phyloP scores from a whole-genome alignment of 1,140 invertebrate genomes.

The Heliothis subflexa region DNA sequence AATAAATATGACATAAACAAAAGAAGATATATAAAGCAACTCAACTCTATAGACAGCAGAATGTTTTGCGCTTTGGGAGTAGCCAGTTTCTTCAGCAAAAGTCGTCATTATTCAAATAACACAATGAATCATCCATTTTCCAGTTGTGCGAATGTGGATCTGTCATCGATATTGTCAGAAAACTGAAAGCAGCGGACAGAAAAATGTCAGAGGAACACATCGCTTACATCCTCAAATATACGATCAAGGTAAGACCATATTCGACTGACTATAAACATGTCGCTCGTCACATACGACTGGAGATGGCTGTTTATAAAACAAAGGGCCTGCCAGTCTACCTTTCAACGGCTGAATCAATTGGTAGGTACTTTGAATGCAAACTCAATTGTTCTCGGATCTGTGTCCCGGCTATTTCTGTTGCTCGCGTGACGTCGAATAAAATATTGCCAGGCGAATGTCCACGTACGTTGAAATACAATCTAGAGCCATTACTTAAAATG shows the following conservation, averaged over 20 bases:
- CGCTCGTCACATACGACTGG: conserved; percentile 82
- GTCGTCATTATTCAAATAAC: conserved; percentile 32
- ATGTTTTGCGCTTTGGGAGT: not conserved
- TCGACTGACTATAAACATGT: conserved; percentile 85
- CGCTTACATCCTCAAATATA: conserved; percentile 94
- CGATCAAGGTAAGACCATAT: conserved; percentile 90
- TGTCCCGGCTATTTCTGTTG: conserved; percentile 71
- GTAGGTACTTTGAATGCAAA: conserved; percentile 84
- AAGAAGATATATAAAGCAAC: not conserved
- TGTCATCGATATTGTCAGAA: conserved; percentile 92
- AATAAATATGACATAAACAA: not conserved
- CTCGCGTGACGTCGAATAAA: conserved; percentile 79
- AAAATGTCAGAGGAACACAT: conserved; percentile 95
- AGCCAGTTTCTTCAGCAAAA: conserved; percentile 14
- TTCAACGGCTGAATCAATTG: conserved; percentile 85
- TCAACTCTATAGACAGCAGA: not conserved
- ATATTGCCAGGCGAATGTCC: conserved; percentile 79
- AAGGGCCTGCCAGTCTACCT: conserved; percentile 84
- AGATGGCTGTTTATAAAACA: conserved; percentile 83
- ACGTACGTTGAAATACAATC: conserved; percentile 84
- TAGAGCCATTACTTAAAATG: conserved; percentile 85
- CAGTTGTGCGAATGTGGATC: conserved; percentile 94
- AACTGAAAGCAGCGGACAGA: conserved; percentile 89
- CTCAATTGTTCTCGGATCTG: conserved; percentile 84
- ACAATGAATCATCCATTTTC: conserved; percentile 66